These are phyloP conservation scores for Corydoras maculifer DNA, from an alignment of 2,113 vertebrate species.

Conservation along the genomic window DNA sequence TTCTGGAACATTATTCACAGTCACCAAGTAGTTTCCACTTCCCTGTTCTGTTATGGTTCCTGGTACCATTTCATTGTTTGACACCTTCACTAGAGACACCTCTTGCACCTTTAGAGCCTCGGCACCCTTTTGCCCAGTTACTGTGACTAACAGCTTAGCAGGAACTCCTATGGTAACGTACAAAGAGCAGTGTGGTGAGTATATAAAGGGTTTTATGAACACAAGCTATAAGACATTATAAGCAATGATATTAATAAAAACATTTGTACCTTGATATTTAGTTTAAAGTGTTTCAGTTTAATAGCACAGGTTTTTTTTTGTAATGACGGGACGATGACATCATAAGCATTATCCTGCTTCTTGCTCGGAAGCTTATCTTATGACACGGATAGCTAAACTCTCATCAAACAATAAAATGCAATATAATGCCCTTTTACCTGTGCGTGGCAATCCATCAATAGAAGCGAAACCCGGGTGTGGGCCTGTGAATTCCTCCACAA, in stretches of 20 bases:
- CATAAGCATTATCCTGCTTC: no score
- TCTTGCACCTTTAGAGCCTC: constrained; percentile 46
- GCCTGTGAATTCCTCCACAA: constrained; percentile 62
- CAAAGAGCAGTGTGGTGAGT: neutral
- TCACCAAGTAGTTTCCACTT: constrained; percentile 56
- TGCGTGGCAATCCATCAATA: constrained; percentile 56
- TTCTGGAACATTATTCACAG: constrained; percentile 45
- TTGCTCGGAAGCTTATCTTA: neutral
- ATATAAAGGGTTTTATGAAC: neutral
- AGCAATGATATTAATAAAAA: neutral
- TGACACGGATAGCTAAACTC: neutral
- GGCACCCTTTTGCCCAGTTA: constrained; percentile 58
- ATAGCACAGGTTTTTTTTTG: no score
- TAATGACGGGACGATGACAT: no score
- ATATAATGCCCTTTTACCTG: constrained; percentile 49
- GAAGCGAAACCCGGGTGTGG: constrained; percentile 62
- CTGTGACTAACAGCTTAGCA: constrained; percentile 53
- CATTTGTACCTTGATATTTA: neutral
- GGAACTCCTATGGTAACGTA: constrained; percentile 45
- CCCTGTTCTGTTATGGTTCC: constrained; percentile 48
- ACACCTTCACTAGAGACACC: constrained; percentile 48
- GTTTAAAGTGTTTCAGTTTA: no score
- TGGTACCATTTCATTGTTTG: constrained; percentile 22
- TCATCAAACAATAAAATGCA: neutral
- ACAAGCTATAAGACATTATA: neutral